Base-by-base conservation (phyloP, 2,113 vertebrate species). In the Charadrius vociferus region DNA sequence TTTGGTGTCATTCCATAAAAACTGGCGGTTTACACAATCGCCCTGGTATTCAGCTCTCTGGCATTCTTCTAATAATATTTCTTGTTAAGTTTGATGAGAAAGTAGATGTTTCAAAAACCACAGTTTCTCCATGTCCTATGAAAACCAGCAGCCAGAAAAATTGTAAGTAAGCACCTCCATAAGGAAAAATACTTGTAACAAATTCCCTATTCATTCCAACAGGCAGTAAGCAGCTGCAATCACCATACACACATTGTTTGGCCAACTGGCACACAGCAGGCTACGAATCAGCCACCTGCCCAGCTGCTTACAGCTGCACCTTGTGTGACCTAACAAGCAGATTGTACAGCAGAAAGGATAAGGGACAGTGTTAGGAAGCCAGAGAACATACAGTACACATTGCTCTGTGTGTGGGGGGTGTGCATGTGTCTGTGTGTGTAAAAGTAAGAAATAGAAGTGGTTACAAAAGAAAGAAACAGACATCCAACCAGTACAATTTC, bases 1-100 rank as follows among this genome's bases (percentile, higher is more conserved):
- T 94, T 67, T 34, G 3, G 6, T 47, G 20, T 45, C 10, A 58
- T 52, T 72, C n/a, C 17, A 29, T n/a, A 59, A 78, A 68, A 79
- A n/a, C 0, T 45, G 34, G 7, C 3, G 0, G 29, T 86, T 67
- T 67, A 88, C 12, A 15, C 1, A 1, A 49, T 12, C 49, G 7
- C 4, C 20, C 23, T 56, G 4, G 6, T 29, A 77, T 53, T 78
- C 12, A 62, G 23, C 39, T 66, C 29, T 66, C 55, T 29, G n/a
- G 7, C 7, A 32, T 45, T 90, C 45, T 74, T 67, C 23, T 55
- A 84, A 63, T 36, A 68, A 10, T 56, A 56, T 27, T 62, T 72
- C 18, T n/a, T 1, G 2, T 32, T 66, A 66, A 56, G 45, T 9
- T 71, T 55, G 27, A 71, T 8, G 32, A 85, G 43, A 88, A 90